Evolutionary conservation across 2,888 invertebrate genomes (phyloP).

Genomic region (Heliothis peltigera): DNA sequence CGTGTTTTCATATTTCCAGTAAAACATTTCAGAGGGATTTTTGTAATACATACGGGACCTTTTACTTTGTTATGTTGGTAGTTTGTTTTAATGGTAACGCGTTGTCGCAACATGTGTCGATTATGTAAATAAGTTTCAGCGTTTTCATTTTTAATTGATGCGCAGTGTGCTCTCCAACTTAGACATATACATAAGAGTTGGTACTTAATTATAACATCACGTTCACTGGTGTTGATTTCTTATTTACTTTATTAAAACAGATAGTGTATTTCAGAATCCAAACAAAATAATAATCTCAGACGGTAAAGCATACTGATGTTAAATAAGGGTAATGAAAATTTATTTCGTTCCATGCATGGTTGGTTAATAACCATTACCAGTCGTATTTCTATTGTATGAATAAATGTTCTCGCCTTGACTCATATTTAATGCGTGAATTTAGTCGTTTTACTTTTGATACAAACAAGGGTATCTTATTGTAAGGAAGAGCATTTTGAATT

Average conservation of each 20-base stretch:
- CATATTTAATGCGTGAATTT: conserved; percentile 66
- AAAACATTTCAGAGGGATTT: conserved; percentile 72
- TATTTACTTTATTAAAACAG: no score
- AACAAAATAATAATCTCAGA: conserved; percentile 16
- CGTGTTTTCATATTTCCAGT: conserved; percentile 77
- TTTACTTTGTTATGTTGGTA: conserved; percentile 70
- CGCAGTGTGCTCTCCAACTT: conserved; percentile 26
- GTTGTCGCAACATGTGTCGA: conserved; percentile 67
- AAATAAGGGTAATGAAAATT: conserved; percentile 51
- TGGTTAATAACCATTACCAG: conserved; percentile 46
- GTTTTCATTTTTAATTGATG: conserved; percentile 36
- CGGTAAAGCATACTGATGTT: conserved; percentile 25
- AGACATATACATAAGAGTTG: conserved; percentile 9
- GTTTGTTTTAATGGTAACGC: conserved; percentile 74
- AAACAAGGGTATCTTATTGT: conserved; percentile 72
- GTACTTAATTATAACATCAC: not conserved
- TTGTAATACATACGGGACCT: conserved; percentile 70
- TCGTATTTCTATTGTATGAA: conserved; percentile 51
- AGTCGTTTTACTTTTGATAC: conserved; percentile 71
- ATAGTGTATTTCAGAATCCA: conserved; percentile 20
- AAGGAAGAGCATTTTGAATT: conserved; percentile 66
- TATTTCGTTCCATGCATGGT: conserved; percentile 40
- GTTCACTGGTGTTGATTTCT: conserved; percentile 15
- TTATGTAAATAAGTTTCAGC: conserved; percentile 65
- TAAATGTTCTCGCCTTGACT: conserved; percentile 51